Conservation (phyloP, 30 jellyfish, hydroid and myxozoan species). For the Aurelia aurita region DNA sequence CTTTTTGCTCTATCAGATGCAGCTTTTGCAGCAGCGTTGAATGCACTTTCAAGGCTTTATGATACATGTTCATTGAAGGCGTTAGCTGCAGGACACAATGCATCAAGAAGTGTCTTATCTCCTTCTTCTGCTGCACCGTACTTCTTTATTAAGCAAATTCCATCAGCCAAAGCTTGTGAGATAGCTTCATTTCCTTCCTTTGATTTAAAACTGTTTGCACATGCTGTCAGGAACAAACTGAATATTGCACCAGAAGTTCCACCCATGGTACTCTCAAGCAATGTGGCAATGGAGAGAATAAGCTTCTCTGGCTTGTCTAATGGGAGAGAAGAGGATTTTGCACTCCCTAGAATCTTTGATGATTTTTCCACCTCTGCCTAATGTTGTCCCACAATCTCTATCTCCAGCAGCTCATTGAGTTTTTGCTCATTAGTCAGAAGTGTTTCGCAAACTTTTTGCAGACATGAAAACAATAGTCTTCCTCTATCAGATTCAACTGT, state of each 20-base stretch:
- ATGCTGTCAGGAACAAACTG: constrained; percentile 46
- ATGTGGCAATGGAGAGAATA: constrained; percentile 52
- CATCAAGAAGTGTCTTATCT: constrained; percentile 91
- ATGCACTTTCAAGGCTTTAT: constrained; percentile 8
- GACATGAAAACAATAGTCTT: constrained; percentile 12
- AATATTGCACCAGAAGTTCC: constrained; percentile 98
- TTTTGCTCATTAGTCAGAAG: constrained; percentile 66
- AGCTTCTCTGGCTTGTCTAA: constrained; percentile 50
- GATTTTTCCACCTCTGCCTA: constrained; percentile 88
- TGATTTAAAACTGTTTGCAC: constrained; percentile 30
- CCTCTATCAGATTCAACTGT: constrained; percentile 49
- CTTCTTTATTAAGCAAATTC: constrained; percentile 50
- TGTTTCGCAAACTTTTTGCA: constrained; percentile 46
- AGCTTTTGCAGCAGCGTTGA: constrained; percentile 51
- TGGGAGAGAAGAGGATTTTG: constrained; percentile 38
- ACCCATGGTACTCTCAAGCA: constrained; percentile 83
- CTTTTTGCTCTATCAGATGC: constrained; percentile 73
- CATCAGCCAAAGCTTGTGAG: constrained; percentile 43
- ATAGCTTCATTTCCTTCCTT: constrained; percentile 1
- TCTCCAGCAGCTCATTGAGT: constrained; percentile 91
- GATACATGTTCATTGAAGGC: constrained; percentile 19
- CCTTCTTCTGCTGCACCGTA: constrained; percentile 99
- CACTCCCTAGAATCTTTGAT: constrained; percentile 27
- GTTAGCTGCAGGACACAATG: constrained; percentile 77
- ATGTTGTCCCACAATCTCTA: constrained; percentile 97